phyloP scores from a whole-genome alignment of 1,140 invertebrate genomes.

The Atta texana region DNA sequence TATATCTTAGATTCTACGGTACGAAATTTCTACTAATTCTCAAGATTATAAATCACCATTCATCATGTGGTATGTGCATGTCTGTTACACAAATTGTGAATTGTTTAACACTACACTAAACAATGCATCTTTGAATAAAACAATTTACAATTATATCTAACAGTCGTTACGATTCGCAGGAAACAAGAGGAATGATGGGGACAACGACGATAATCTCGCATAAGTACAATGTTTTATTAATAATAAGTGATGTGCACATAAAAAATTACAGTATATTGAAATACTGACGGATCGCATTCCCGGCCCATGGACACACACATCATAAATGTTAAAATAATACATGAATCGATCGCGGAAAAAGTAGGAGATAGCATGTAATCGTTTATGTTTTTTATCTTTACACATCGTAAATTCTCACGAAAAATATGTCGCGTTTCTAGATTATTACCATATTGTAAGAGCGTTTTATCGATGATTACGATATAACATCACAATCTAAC shows the following conservation, averaged over 20 bases:
- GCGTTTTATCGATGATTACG: background rate
- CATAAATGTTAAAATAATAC: slow-evolving; percentile 44
- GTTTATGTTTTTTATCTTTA: slow-evolving; percentile 30
- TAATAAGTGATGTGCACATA: slow-evolving; percentile 81
- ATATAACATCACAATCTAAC: slow-evolving; percentile 16
- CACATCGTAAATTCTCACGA: slow-evolving; percentile 18
- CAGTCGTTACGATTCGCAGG: slow-evolving; percentile 31
- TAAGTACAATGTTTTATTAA: slow-evolving; percentile 77
- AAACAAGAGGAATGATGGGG: slow-evolving; percentile 15
- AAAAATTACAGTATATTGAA: slow-evolving; percentile 78
- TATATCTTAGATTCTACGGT: background rate
- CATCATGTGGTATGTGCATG: background rate
- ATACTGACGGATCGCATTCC: slow-evolving; percentile 76
- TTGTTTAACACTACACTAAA: background rate
- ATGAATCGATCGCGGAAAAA: slow-evolving; percentile 40
- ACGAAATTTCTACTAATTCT: slow-evolving; percentile 17
- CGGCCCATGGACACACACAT: slow-evolving; percentile 63
- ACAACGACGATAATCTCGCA: slow-evolving; percentile 26
- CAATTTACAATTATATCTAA: slow-evolving; percentile 3
- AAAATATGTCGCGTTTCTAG: slow-evolving; percentile 9
- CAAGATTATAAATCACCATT: background rate
- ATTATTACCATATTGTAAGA: slow-evolving; percentile 27
- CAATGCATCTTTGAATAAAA: background rate
- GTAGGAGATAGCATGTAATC: slow-evolving; percentile 10
- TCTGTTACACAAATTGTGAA: background rate